Evolutionary conservation across 2,797 vertebrate species (phyloP).

Genomic region (Melopsittacus undulatus): DNA sequence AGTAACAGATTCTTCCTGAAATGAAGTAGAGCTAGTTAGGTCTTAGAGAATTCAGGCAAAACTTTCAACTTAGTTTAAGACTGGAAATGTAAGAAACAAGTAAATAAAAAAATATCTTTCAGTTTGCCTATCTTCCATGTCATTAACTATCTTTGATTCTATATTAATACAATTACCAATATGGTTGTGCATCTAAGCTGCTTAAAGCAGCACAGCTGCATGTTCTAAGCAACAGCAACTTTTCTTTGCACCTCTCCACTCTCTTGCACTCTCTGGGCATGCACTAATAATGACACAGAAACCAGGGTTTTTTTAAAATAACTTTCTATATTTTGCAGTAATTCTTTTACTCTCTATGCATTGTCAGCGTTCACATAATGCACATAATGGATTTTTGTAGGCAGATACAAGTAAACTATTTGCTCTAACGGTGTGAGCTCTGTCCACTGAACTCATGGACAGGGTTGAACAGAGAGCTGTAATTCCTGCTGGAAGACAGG

Average conservation of each 20-base stretch:
- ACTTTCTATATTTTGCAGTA: too few relatives aligned
- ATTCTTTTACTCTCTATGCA: background rate
- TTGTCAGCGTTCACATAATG: background rate
- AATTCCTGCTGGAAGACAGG: background rate
- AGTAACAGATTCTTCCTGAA: background rate
- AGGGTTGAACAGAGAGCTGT: background rate
- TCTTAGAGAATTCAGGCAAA: background rate
- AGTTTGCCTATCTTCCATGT: background rate
- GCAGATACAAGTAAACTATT: background rate
- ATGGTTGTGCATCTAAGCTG: background rate
- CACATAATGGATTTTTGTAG: background rate
- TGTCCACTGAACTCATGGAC: background rate
- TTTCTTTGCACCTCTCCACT: fast-evolving
- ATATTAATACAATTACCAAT: background rate
- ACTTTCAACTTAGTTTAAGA: background rate
- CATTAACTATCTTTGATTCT: background rate
- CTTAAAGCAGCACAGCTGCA: background rate
- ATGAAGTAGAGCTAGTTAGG: background rate
- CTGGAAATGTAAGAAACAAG: fast-evolving
- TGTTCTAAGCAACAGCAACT: background rate
- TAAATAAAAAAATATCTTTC: background rate
- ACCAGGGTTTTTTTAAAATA: fast-evolving
- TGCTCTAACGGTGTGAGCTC: background rate
- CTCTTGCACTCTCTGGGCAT: background rate
- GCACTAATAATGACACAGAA: background rate